Evolutionary conservation across 2,797 vertebrate species (phyloP).

Genomic region (Thalassophryne amazonica): DNA sequence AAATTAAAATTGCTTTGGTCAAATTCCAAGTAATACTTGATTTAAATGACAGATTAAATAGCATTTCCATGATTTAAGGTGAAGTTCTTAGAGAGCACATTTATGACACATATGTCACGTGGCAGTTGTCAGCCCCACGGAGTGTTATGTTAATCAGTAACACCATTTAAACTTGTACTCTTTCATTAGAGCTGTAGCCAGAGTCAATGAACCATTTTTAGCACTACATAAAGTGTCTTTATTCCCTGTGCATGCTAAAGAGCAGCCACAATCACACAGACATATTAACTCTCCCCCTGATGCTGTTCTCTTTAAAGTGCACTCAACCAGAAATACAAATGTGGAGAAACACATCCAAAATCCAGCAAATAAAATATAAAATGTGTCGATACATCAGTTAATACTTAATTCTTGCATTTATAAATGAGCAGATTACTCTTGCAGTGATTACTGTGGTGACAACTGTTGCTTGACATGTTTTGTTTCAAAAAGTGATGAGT

Average conservation of each 20-base stretch:
- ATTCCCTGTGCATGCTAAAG: conserved; percentile 32
- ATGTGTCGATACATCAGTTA: background rate
- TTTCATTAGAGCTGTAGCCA: conserved; percentile 18
- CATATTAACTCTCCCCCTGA: conserved; percentile 48
- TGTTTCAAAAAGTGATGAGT: too few relatives aligned
- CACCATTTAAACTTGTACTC: background rate
- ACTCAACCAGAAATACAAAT: conserved; percentile 44
- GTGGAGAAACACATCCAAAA: conserved; percentile 16
- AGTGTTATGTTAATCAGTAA: conserved; percentile 33
- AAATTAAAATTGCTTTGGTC: too few relatives aligned
- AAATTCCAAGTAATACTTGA: too few relatives aligned
- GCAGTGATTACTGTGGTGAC: conserved; percentile 41
- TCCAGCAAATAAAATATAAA: conserved; percentile 28
- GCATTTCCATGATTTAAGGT: too few relatives aligned
- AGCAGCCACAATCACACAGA: conserved; percentile 17
- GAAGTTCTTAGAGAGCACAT: too few relatives aligned
- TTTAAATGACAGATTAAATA: too few relatives aligned
- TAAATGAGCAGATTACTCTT: conserved; percentile 28
- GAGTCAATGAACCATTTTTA: conserved; percentile 36
- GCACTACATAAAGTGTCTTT: background rate
- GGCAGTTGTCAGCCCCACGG: too few relatives aligned
- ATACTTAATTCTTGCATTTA: conserved; percentile 41
- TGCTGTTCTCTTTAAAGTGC: conserved; percentile 11
- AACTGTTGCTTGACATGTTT: too few relatives aligned
- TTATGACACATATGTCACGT: too few relatives aligned